phyloP scores from a whole-genome alignment of 2,113 vertebrate species.

The Columba janthina region DNA sequence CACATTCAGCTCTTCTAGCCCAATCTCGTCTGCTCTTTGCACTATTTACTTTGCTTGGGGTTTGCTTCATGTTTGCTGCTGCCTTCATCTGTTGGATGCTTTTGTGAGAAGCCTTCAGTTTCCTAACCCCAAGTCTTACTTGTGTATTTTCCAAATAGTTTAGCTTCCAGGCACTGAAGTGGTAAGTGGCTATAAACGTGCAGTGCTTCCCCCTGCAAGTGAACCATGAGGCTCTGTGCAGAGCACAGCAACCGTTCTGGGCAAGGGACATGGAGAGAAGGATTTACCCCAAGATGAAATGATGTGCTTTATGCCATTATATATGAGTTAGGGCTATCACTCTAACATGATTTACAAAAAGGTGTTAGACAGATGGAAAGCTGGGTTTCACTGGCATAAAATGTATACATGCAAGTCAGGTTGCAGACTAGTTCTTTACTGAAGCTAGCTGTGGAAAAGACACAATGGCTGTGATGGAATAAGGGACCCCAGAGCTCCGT shows the following conservation, averaged over 20 bases:
- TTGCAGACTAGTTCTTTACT: not conserved
- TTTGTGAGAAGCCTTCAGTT: not conserved
- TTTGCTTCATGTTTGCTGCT: not conserved
- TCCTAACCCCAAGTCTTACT: not conserved
- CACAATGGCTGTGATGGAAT: not conserved
- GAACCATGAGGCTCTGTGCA: not conserved
- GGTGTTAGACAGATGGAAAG: not conserved
- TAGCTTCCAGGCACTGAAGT: not conserved
- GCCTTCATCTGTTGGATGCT: not conserved
- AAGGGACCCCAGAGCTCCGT: not conserved
- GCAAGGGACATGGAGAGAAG: not conserved
- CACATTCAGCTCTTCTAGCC: not conserved
- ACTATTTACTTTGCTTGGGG: not conserved
- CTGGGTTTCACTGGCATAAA: not conserved
- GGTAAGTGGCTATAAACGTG: not conserved
- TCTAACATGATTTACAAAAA: not conserved
- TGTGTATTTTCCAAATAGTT: not conserved
- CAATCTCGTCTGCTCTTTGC: not conserved
- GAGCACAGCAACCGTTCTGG: not conserved
- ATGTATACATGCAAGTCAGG: not conserved
- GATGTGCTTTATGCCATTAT: not conserved
- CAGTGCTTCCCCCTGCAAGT: not conserved
- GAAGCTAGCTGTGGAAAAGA: not conserved
- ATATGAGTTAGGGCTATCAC: not conserved
- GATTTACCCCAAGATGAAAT: not conserved